Percentiles rank a stretch among this genome's conserved stretches.
Conservation (phyloP, 2,113 vertebrate genomes). For the Archilochus colubris region DNA sequence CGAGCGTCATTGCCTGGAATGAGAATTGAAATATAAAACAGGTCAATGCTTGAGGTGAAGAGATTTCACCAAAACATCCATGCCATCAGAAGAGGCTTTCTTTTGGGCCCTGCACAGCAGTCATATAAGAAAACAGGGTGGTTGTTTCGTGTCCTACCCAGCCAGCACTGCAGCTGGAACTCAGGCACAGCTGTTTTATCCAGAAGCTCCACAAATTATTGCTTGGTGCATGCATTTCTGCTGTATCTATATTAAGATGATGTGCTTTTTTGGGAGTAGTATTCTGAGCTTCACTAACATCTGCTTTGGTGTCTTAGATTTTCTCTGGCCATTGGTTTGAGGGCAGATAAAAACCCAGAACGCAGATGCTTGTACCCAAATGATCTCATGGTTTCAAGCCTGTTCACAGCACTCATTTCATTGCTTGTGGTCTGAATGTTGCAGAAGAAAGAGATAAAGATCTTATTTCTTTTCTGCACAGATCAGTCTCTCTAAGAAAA, state of each 20-base stretch:
- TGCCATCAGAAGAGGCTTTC: background rate
- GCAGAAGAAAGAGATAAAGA: background rate
- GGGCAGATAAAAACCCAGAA: background rate
- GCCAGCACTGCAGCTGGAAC: background rate
- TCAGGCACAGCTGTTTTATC: background rate
- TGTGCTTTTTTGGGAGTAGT: background rate
- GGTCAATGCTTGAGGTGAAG: background rate
- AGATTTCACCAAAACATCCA: background rate
- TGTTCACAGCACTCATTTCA: background rate
- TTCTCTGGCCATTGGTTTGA: background rate
- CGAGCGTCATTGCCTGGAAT: constrained; percentile 82
- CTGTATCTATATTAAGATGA: background rate
- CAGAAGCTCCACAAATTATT: background rate
- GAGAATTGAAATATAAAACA: background rate
- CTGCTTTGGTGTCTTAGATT: background rate
- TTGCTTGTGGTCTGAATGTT: background rate
- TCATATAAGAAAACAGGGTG: background rate
- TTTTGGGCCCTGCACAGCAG: background rate
- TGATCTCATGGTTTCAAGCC: background rate
- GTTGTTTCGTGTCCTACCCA: background rate
- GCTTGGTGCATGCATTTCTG: background rate
- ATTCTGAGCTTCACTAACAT: background rate
- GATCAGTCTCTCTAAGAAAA: background rate
- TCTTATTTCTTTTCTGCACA: background rate
- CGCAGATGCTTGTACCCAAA: background rate